Evolutionary conservation across 1,140 invertebrate genomes (phyloP), one percentile per base, ranked within the genome.

Genomic region (Grapholita molesta): DNA sequence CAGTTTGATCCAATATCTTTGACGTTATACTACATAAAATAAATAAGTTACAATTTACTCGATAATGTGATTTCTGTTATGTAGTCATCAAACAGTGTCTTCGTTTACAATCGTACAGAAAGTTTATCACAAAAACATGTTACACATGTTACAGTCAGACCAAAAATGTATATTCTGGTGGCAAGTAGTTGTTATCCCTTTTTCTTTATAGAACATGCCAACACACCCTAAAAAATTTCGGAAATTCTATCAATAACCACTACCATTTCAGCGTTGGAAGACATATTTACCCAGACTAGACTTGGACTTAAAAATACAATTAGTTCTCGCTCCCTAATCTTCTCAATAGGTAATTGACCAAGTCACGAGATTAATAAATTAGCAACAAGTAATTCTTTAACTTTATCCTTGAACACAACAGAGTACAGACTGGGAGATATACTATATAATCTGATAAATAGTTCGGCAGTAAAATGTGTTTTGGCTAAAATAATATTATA

Each of bases 101-200:
- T n/a, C n/a, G n/a, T n/a, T n/a, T n/a, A n/a, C n/a, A n/a, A n/a
- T n/a, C n/a, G n/a, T n/a, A n/a, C n/a, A n/a, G n/a, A n/a, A n/a
- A n/a, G n/a, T n/a, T 70, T 52, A n/a, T 76, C 52, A 70, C 82
- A 85, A 24, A 80, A 57, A 75, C 82, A 85, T 75, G 80, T 83
- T 69, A 69, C 78, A 83, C 8, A 25, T 68, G 15, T 18, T 21
- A 66, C 48, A 70, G n/a, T 70, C 42, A n/a, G n/a, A n/a, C 6
- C 18, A 48, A 21, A 3, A 48, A 38, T 76, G 61, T 2, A 68
- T 55, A 8, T 67, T 18, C 9, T 66, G 69, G 65, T 83, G 69
- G 52, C 76, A 84, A 55, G 69, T 78, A 38, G 83, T 85, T 25
- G 79, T 55, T 24, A 84, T 75, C 6, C 69, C 68, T 71, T 78